Evolutionary conservation across 2,113 vertebrate species (phyloP).

Genomic region (Peromyscus polionotus): DNA sequence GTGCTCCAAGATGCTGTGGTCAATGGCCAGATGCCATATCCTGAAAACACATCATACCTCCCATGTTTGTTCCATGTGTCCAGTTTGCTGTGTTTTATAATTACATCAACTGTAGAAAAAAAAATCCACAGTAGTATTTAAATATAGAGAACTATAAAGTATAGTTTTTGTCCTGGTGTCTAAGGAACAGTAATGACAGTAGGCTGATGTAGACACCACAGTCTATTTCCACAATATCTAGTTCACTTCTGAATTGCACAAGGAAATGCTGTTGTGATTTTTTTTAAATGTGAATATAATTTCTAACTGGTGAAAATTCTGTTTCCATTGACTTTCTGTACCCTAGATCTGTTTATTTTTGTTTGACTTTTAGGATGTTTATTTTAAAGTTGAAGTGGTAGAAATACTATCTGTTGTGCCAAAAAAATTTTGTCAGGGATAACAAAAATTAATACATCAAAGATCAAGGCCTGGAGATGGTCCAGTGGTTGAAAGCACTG

Average conservation of each 20-base stretch:
- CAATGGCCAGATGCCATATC: slow-evolving; percentile 82
- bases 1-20: slow-evolving; percentile 86
- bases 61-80: slow-evolving; percentile 82
- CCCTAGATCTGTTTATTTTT: not conserved
- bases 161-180: slow-evolving; percentile 43
- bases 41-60: slow-evolving; percentile 80
- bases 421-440: slow-evolving; percentile 6
- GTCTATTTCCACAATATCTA: slow-evolving; percentile 51
- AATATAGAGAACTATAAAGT: slow-evolving; percentile 58
- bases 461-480: slow-evolving; percentile 18
- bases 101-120: slow-evolving; percentile 69
- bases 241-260: not conserved
- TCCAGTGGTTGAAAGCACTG: not conserved
- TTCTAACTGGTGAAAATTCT: slow-evolving; percentile 24
- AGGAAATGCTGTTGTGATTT: slow-evolving; percentile 10
- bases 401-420: slow-evolving; percentile 30
- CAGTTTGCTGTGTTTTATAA: slow-evolving; percentile 78
- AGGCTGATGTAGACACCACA: not conserved
- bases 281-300: slow-evolving; percentile 1
- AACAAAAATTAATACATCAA: slow-evolving; percentile 45
- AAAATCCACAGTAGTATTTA: slow-evolving; percentile 10
- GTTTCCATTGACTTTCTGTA: not conserved
- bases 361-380: not conserved
- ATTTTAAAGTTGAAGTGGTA: slow-evolving; percentile 45
- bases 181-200: not conserved